A percentile compares a stretch with the other conserved stretches of the same genome.
Evolutionary conservation across 2,113 vertebrate species (phyloP).

Genomic region (Salvelinus sp.): DNA sequence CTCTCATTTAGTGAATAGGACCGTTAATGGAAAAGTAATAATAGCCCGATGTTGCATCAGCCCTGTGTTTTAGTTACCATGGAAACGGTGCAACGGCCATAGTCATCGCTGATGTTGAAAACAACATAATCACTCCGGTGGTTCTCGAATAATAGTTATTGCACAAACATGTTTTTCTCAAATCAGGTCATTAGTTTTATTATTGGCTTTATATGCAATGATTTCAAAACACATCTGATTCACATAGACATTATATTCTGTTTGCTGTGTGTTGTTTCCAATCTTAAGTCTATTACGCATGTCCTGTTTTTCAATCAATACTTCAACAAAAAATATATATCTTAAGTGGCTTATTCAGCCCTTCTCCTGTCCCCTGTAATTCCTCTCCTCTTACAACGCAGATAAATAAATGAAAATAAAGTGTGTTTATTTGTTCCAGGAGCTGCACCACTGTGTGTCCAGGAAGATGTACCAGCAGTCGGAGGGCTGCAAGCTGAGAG

Average conservation of each 20-base stretch:
- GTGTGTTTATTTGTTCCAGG: slow-evolving; percentile 61
- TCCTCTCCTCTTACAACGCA: no score
- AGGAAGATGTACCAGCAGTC: slow-evolving; percentile 79
- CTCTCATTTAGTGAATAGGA: slow-evolving; percentile 18
- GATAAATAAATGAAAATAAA: background rate
- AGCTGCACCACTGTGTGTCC: slow-evolving; percentile 86
- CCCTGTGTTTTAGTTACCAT: slow-evolving; percentile 48
- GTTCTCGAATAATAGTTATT: background rate
- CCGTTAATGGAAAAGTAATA: slow-evolving; percentile 31
- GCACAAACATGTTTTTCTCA: background rate
- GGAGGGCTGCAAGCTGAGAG: slow-evolving; percentile 80
- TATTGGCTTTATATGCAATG: background rate
- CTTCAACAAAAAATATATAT: no score
- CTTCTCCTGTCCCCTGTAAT: no score
- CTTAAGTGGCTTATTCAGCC: no score
- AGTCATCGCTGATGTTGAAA: slow-evolving; percentile 11
- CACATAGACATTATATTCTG: no score
- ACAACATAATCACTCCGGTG: slow-evolving; percentile 1
- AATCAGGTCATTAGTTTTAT: background rate
- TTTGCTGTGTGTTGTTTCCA: background rate
- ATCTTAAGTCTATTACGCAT: no score
- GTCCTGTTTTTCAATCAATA: no score
- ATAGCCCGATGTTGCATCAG: background rate
- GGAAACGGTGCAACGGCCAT: slow-evolving; percentile 31
- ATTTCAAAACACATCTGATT: background rate